Evolutionary conservation across 2,113 vertebrate species (phyloP), one percentile per base, ranked within the genome.

Genomic region (Probosciger aterrimus): DNA sequence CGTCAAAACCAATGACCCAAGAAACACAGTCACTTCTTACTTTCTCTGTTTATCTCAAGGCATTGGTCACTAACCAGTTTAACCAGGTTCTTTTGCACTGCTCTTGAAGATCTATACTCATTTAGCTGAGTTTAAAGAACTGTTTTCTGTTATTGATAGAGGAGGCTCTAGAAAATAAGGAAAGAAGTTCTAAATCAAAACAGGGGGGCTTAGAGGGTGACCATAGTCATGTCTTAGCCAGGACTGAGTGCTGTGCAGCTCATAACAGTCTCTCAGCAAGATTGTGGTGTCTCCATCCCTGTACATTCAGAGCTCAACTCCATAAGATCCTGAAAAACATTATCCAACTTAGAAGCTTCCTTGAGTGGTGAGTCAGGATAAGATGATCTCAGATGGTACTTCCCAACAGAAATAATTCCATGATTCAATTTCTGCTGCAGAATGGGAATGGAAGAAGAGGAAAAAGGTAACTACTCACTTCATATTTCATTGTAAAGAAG

Each of bases 401-500:
- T 85, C 43, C n/a, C 62, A 81, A 65, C 18, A 6, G 3, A 15
- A 74, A 6, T 1, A 6, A 84, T 3, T 5, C 6, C 41, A 5
- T 2, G 20, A 64, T 14, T 19, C n/a, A 12, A 46, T 16, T 64
- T 30, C 11, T 71, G 83, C 73, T 77, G 24, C 30, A 63, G 64
- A 11, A 60, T 9, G 24, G 22, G 88, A 44, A 44, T 1, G 6
- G 27, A 13, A 60, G n/a, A 70, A 25, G 30, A 18, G 2, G 6
- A 4, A 18, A 11, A 18, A 3, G 2, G 0, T 14, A 53, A 39
- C 41, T 18, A 80, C 97, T 39, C 95, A 99, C 99, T 98, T 99
- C 98, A 0, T 99, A 99, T 92, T 99, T 99, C 98, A 99, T 98
- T 50, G 99, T 99, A 95, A 99, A 99, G 98, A 99, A 99, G 50